Base-by-base conservation (phyloP, 2,113 vertebrate genomes). In the Stictonetta naevosa region DNA sequence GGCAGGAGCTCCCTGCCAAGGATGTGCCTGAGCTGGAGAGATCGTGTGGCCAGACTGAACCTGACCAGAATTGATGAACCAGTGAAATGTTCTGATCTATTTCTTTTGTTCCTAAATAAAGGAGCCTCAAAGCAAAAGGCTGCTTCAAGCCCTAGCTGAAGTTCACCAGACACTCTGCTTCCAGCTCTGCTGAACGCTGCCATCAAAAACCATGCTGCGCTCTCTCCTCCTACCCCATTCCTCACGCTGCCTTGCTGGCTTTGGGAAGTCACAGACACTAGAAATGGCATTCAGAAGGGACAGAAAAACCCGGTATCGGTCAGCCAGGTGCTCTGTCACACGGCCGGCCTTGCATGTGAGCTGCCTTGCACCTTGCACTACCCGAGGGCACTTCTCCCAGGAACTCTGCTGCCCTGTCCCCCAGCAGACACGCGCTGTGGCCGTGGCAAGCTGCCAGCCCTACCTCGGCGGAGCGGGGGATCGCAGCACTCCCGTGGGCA, bases 1-100 rank as follows among this genome's bases (percentile, higher is more conserved):
- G n/a, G 52, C 58, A 67, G 92, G 58, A 85, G 62, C 90, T 76
- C 81, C 94, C 87, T 82, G 93, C 81, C 93, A 89, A 81, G 89
- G 86, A 76, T 69, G 11, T 20, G 48, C 80, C 83, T 60, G 92
- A 91, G 64, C 92, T 59, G 84, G 74, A 87, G 92, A 46, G 82
- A 63, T 60, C 0, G 3, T 2, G 8, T 21, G 93, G 78, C 95
- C 95, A 94, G 84, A 82, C 87, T 3, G 11, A 86, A 95, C 95
- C 92, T 96, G 93, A 95, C 18, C 2, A 0, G 95, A 96, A 94
- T 82, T 95, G 90, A 91, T 90, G 93, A 96, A 60, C 13, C 74
- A 17, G 38, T 82, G 72, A 91, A 91, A 59, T 13, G 56, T 78
- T 36, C 69, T 6, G 34, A 38, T 72, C 58, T 53, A 11, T 89